Evolutionary conservation across 1,140 invertebrate genomes (phyloP).

Genomic region (Nylanderia fulva): DNA sequence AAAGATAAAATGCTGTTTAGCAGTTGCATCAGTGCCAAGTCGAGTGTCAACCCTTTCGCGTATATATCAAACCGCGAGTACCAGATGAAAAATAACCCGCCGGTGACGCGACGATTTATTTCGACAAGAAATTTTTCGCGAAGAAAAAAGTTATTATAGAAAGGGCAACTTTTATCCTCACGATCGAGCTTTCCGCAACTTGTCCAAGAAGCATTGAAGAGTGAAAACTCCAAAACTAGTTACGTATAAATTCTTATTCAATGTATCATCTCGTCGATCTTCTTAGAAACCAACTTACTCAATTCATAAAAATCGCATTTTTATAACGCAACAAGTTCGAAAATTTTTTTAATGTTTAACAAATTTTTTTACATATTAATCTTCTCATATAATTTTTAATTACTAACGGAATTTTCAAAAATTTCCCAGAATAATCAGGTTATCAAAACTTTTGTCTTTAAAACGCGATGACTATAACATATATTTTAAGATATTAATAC

Average conservation of each 20-base stretch:
- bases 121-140: constrained; percentile 21
- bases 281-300: background rate
- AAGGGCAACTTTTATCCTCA: background rate
- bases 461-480: background rate
- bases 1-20: constrained; percentile 16
- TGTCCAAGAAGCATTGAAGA: background rate
- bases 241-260: constrained; percentile 19
- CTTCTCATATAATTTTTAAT: constrained; percentile 3
- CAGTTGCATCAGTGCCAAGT: constrained; percentile 20
- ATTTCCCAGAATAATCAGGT: too few relatives aligned
- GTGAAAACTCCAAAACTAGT: constrained; percentile 4
- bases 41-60: constrained; percentile 10
- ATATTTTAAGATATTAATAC: background rate
- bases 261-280: background rate
- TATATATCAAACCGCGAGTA: background rate
- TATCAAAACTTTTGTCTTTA: background rate
- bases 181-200: constrained; percentile 19
- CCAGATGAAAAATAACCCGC: constrained; percentile 41
- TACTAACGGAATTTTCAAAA: background rate
- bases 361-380: background rate
- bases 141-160: constrained; percentile 14
- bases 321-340: background rate
- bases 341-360: background rate
- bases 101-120: constrained; percentile 17
- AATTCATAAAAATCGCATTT: background rate